Conservation (phyloP, 1,140 invertebrate species). For the Drosophila asahinai region DNA sequence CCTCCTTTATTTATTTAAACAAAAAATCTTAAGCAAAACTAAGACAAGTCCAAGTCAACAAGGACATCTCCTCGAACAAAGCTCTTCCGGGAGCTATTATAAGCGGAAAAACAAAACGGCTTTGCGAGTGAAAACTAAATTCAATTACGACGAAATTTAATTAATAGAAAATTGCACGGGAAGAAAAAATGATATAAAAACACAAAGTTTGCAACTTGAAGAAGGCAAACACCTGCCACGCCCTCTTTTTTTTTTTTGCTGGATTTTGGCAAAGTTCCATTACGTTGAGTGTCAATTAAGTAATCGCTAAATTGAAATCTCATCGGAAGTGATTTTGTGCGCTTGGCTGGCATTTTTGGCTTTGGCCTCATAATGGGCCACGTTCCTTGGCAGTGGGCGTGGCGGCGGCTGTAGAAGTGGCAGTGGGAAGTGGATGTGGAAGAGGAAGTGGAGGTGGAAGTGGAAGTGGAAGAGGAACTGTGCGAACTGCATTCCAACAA, state of each 20-base stretch:
- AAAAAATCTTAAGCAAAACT: not conserved
- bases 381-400: slow-evolving; percentile 6
- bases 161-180: slow-evolving; percentile 32
- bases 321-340: slow-evolving; percentile 82
- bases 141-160: slow-evolving; percentile 42
- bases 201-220: slow-evolving; percentile 29
- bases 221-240: slow-evolving; percentile 34
- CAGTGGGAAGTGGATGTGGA: not conserved
- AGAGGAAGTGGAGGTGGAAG: slow-evolving; percentile 11
- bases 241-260: slow-evolving; percentile 2
- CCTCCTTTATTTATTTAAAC: not conserved
- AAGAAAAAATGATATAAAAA: not conserved
- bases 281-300: slow-evolving; percentile 82
- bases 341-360: slow-evolving; percentile 57
- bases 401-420: not conserved
- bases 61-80: not conserved
- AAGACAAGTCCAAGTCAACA: not conserved
- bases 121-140: slow-evolving; percentile 11
- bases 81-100: not conserved
- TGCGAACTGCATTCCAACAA: slow-evolving; percentile 74
- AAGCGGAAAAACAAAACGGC: slow-evolving; percentile 7
- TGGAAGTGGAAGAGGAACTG: slow-evolving; percentile 17
- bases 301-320: slow-evolving; percentile 82
- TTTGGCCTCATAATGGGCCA: slow-evolving; percentile 55
- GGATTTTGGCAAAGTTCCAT: slow-evolving; percentile 63